Evolutionary conservation across 2,888 invertebrate genomes (phyloP).

Genomic region (Tachystola acroxantha): DNA sequence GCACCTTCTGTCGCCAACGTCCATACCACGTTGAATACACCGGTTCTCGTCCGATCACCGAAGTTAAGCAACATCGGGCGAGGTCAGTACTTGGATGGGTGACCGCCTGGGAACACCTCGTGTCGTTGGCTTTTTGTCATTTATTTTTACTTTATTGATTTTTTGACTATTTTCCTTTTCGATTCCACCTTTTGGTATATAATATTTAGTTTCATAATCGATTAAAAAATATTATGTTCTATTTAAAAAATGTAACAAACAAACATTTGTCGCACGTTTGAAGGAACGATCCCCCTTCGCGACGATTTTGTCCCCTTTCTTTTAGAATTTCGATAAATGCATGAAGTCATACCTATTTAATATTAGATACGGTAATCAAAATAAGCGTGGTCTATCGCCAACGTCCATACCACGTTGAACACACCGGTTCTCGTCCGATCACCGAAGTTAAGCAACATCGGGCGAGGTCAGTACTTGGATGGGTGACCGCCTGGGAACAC

Average conservation of each 20-base stretch:
- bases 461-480: constrained; percentile 56
- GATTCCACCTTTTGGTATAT: too few species aligned
- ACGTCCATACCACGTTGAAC: constrained; percentile 48
- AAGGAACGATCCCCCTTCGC: too few species aligned
- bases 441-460: constrained; percentile 63
- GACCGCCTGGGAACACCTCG: constrained; percentile 44
- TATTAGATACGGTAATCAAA: neutral
- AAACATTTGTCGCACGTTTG: too few species aligned
- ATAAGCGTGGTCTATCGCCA: constrained; percentile 6
- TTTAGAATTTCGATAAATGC: too few species aligned
- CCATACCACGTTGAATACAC: constrained; percentile 54
- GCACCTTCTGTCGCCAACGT: constrained; percentile 38
- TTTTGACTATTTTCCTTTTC: too few species aligned
- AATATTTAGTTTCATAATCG: too few species aligned
- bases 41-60: constrained; percentile 54
- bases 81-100: constrained; percentile 55
- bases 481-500: constrained; percentile 42
- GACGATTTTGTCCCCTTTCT: too few species aligned
- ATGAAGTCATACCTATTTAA: too few species aligned
- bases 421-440: constrained; percentile 66
- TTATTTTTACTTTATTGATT: too few species aligned
- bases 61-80: constrained; percentile 52
- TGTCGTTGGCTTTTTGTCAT: constrained; percentile 32
- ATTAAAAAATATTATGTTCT: too few species aligned
- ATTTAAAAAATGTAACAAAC: too few species aligned